A percentile compares a stretch with the other conserved stretches of the same genome.
Conservation (phyloP, 2,888 invertebrate genomes). For the Pyrochroa serraticornis region DNA sequence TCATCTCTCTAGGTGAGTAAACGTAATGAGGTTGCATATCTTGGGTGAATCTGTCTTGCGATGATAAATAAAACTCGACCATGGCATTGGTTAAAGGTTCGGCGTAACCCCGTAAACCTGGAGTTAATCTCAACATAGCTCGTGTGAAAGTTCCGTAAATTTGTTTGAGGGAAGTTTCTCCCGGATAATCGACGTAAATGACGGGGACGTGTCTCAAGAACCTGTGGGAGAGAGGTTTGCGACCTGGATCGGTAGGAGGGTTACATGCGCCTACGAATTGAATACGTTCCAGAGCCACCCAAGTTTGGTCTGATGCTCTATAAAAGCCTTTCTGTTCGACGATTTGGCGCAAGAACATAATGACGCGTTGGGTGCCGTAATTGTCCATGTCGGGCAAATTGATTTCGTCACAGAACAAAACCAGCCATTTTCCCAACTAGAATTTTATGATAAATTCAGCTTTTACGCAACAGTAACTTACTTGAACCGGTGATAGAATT, state of each 20-base stretch:
- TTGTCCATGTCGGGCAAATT: conserved; percentile 99
- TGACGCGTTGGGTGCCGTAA: conserved; percentile 97
- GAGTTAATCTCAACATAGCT: conserved; percentile 95
- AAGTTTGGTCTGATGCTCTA: conserved; percentile 90
- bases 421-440: conserved; percentile 93
- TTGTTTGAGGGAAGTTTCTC: conserved; percentile 95
- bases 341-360: conserved; percentile 96
- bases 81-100: conserved; percentile 98
- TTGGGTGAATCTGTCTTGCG: conserved; percentile 97
- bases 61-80: conserved; percentile 97
- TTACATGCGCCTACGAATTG: conserved; percentile 99
- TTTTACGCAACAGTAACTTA: conserved; percentile 46
- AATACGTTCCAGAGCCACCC: conserved; percentile 96
- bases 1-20: conserved; percentile 98
- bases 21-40: conserved; percentile 99
- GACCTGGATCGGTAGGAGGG: conserved; percentile 98
- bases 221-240: conserved; percentile 87
- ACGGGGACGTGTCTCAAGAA: conserved; percentile 95
- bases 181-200: conserved; percentile 99
- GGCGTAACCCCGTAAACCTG: conserved; percentile 88
- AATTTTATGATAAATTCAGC: conserved; percentile 21
- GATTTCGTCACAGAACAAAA: conserved; percentile 99
- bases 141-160: conserved; percentile 99
- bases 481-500: conserved; percentile 90
- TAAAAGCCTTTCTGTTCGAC: conserved; percentile 96